Evolutionary conservation across 2,888 invertebrate species (phyloP), one percentile per base, ranked within the genome.

Genomic region (Tromatobia lineatoria): DNA sequence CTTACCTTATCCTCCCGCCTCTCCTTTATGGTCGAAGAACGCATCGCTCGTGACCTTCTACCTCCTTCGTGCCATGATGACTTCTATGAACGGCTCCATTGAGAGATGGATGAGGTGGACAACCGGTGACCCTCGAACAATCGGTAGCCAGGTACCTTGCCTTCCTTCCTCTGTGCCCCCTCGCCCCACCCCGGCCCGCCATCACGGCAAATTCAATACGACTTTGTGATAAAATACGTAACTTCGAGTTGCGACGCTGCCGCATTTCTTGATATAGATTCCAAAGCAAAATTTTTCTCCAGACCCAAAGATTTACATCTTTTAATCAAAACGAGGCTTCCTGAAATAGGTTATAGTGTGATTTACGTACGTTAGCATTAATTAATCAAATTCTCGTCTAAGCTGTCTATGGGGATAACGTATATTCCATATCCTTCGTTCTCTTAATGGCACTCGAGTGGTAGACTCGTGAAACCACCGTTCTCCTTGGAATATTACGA

Each of bases 401-500:
- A 18, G 71, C 15, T 23, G 34, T 2, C 34, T n/a, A 57, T 15
- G 15, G 71, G 3, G 38, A 38, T 64, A 64, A 11, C 23, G 64
- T 66, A 66, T 75, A 29, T 75, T 29, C 78, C 42, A 29, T 25
- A 82, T 78, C 78, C 73, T 57, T 74, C n/a, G 59, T n/a, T 64
- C 23, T 76, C n/a, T 29, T 11, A n/a, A 42, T 38, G 67, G 66
- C 59, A 71, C 47, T 73, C 47, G 20, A 69, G 69, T 38, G 78
- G n/a, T n/a, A n/a, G 78, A 82, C 74, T 78, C 82, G 59, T 61
- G 52, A 25, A 67, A 74, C 74, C 73, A 67, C 79, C 25, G 52
- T 34, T 42, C 50, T 25, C 64, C 38, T n/a, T 42, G 47, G 50
- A 61, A 23, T 57, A 57, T 57, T 61, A 52, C 74, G 52, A 42